Evolutionary conservation across 2,113 vertebrate genomes (phyloP).

Genomic region (Mixornis gularis): DNA sequence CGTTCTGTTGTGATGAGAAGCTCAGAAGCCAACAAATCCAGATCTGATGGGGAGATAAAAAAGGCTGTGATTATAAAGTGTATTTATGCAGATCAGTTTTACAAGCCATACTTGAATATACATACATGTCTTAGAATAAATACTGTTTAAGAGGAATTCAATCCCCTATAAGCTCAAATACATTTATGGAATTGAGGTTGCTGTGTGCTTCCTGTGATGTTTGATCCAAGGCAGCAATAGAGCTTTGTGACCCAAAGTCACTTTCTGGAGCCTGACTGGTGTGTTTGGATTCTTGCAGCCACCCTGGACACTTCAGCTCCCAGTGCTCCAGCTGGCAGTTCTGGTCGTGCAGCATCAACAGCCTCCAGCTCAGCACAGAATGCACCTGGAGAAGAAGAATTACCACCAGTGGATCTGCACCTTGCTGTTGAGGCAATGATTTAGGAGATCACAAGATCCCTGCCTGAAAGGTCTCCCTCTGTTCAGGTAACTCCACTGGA

Average conservation of each 20-base stretch:
- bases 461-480: not conserved
- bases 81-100: not conserved
- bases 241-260: no score
- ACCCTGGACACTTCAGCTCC: not conserved
- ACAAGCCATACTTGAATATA: not conserved
- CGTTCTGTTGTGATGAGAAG: not conserved
- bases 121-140: not conserved
- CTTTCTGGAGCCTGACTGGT: not conserved
- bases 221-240: not conserved
- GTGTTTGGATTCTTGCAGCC: conserved; percentile 55
- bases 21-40: not conserved
- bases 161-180: not conserved
- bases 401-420: not conserved
- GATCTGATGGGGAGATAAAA: not conserved
- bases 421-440: fast-evolving
- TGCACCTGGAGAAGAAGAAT: no score
- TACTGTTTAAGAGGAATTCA: not conserved
- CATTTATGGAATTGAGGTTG: not conserved
- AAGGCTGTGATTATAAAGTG: not conserved
- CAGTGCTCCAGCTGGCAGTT: not conserved
- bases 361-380: not conserved
- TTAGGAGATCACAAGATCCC: not conserved
- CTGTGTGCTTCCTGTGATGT: not conserved
- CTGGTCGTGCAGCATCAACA: fast-evolving
- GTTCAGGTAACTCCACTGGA: not conserved